These are phyloP conservation scores for Oikopleura dioica DNA, from an alignment of 23 tunicate species.

Conservation along the genomic window DNA sequence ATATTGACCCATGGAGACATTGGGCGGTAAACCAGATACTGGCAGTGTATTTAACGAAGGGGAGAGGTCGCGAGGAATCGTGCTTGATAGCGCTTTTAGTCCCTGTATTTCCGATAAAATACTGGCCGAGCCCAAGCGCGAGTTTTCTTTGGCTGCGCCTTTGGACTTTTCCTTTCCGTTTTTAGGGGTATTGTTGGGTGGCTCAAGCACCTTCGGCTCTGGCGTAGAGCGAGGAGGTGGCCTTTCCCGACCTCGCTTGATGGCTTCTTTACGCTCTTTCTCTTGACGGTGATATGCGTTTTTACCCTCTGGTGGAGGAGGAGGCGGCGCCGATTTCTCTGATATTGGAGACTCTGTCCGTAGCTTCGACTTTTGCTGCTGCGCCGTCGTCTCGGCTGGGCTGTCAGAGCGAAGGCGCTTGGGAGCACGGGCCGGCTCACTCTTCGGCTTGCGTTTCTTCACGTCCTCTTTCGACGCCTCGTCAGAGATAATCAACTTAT, in stretches of 20 bases:
- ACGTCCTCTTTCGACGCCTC: background rate
- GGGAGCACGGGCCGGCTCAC: background rate
- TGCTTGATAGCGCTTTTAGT: too few species aligned
- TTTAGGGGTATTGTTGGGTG: background rate
- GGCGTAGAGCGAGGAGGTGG: background rate
- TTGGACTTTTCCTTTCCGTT: background rate
- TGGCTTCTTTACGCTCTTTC: background rate
- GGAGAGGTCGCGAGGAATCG: background rate
- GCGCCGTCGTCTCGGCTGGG: constrained; percentile 1
- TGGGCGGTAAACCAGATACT: background rate
- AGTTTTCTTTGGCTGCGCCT: background rate
- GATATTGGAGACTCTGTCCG: background rate
- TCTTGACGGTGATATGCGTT: background rate
- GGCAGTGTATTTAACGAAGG: background rate
- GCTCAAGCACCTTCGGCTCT: background rate
- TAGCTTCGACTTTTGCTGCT: too few species aligned
- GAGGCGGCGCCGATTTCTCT: constrained; percentile 4
- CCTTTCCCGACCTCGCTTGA: background rate
- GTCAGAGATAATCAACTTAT: background rate
- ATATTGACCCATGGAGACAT: background rate
- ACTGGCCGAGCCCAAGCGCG: background rate
- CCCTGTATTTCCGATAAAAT: too few species aligned
- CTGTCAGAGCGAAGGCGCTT: background rate
- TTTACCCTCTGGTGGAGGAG: background rate
- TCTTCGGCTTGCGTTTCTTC: background rate